Percentiles rank a stretch among this genome's conserved stretches.
phyloP scores from a whole-genome alignment of 2,797 vertebrate genomes.

The Bryconaethiops microstoma region DNA sequence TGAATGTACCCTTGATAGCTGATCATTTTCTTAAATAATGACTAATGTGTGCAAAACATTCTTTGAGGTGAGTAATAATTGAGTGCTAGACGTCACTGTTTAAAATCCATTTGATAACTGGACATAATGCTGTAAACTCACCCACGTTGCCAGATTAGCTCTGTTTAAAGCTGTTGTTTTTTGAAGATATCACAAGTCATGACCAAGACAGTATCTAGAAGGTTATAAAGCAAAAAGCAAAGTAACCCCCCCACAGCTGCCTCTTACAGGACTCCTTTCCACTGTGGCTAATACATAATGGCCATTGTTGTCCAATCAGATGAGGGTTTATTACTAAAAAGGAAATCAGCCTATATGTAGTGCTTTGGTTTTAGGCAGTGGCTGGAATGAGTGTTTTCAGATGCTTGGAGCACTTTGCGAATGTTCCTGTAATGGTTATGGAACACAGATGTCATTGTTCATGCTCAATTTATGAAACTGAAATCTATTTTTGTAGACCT shows the following conservation, averaged over 20 bases:
- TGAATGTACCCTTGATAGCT: not conserved
- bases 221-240: not conserved
- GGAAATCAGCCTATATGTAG: not conserved
- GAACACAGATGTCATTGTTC: not conserved
- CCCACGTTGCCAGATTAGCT: conserved; percentile 5
- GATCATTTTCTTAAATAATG: not conserved
- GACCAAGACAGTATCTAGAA: not conserved
- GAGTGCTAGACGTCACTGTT: not conserved
- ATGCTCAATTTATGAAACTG: conserved; percentile 11
- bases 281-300: not conserved
- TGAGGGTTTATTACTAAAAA: not conserved
- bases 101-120: not conserved
- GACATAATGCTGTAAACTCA: conserved; percentile 26
- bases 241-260: not conserved
- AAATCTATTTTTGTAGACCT: conserved; percentile 41
- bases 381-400: not conserved
- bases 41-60: not conserved
- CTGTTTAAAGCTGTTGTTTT: not conserved
- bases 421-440: conserved; percentile 4
- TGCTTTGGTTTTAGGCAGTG: not conserved
- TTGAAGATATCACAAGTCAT: not conserved
- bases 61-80: not conserved
- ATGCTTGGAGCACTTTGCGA: conserved; percentile 30
- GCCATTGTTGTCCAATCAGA: not conserved
- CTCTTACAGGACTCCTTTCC: not conserved